Percentiles rank a stretch among this genome's conserved stretches.
phyloP scores from a whole-genome alignment of 2,797 vertebrate genomes.

The Enteromius treurensis region DNA sequence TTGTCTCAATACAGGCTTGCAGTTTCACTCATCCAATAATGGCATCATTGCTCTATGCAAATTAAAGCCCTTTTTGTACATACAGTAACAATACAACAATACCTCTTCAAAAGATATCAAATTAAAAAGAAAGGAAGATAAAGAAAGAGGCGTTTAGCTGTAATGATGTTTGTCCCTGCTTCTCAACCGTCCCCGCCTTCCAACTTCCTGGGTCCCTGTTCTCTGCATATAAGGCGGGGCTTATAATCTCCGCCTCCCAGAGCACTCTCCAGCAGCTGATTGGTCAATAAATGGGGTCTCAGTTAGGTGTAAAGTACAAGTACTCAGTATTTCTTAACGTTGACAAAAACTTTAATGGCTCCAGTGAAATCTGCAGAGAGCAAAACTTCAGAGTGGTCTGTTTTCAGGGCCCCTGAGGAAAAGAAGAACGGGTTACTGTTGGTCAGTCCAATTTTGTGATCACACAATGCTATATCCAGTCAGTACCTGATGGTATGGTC shows the following conservation, averaged over 20 bases:
- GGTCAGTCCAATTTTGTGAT: neutral
- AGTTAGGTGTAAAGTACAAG: constrained; percentile 48
- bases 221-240: constrained; percentile 49
- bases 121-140: constrained; percentile 57
- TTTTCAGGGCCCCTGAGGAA: constrained; percentile 89
- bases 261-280: constrained; percentile 62
- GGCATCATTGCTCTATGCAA: constrained; percentile 44
- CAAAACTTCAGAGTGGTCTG: constrained; percentile 93
- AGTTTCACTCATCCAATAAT: constrained; percentile 54
- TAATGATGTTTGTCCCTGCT: constrained; percentile 48
- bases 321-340: constrained; percentile 90
- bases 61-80: constrained; percentile 41
- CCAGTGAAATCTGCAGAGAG: constrained; percentile 98
- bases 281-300: constrained; percentile 43
- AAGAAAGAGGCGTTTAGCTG: constrained; percentile 57
- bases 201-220: constrained; percentile 62
- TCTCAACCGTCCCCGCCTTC: constrained; percentile 45
- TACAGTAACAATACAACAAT: constrained; percentile 7
- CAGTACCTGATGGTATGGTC: constrained; percentile 88
- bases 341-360: constrained; percentile 99
- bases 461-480: neutral
- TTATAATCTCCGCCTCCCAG: constrained; percentile 50
- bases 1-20: constrained; percentile 41
- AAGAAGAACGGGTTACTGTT: neutral
- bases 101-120: constrained; percentile 11